Evolutionary conservation across 2,888 invertebrate species (phyloP).

Genomic region (Oxystoma pomonae): DNA sequence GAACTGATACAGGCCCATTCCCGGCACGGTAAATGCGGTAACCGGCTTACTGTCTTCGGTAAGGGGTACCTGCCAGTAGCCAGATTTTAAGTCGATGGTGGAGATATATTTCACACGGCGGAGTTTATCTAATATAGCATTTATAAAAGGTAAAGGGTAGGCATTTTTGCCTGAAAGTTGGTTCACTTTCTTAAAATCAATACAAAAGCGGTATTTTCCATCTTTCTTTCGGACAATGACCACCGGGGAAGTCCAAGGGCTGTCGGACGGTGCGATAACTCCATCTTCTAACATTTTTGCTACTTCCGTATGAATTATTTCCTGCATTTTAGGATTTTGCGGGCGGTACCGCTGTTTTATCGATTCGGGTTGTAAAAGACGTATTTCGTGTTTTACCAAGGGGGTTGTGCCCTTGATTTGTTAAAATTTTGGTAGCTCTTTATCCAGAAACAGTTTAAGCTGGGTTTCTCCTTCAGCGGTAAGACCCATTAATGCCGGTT

Average conservation of each 20-base stretch:
- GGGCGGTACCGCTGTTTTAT: slow-evolving; percentile 17
- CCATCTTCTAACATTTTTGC: slow-evolving; percentile 16
- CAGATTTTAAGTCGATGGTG: slow-evolving; percentile 34
- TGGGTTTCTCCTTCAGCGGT: too few species aligned
- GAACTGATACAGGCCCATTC: too few species aligned
- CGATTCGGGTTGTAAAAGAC: slow-evolving; percentile 3
- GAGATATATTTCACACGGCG: slow-evolving; percentile 31
- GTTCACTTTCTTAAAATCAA: slow-evolving; percentile 35
- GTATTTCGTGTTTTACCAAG: slow-evolving; percentile 8
- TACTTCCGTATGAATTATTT: slow-evolving; percentile 16
- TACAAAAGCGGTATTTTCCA: slow-evolving; percentile 34
- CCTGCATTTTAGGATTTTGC: too few species aligned
- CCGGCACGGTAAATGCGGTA: too few species aligned
- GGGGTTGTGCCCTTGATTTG: slow-evolving; percentile 10
- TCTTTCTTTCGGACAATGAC: too few species aligned
- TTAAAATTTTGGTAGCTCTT: slow-evolving; percentile 1
- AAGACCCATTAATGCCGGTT: too few species aligned
- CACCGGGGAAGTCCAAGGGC: slow-evolving; percentile 23
- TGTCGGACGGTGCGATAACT: slow-evolving; percentile 18
- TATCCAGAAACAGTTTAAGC: slow-evolving; percentile 1
- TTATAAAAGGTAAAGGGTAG: slow-evolving; percentile 34
- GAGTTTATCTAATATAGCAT: slow-evolving; percentile 31
- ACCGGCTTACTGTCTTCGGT: too few species aligned
- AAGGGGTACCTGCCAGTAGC: too few species aligned
- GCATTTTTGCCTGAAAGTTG: slow-evolving; percentile 33